phyloP scores from a whole-genome alignment of 2,888 invertebrate genomes.

The Zygaena filipendulae region DNA sequence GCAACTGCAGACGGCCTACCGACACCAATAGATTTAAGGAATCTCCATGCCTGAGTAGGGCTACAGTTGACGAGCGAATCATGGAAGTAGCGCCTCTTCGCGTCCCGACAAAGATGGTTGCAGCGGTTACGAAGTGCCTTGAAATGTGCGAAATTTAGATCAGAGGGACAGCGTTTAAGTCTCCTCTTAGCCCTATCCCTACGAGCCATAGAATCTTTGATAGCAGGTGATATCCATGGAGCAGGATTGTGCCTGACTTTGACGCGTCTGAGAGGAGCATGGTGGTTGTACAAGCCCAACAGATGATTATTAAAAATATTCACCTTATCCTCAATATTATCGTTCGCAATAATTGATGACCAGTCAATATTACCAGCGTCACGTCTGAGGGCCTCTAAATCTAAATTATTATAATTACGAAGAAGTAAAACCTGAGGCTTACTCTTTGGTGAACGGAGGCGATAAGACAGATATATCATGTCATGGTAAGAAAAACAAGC shows the following conservation, averaged over 20 bases:
- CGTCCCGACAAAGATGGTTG: constrained; percentile 2
- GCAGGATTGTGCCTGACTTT: no score
- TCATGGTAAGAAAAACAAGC: constrained; percentile 4
- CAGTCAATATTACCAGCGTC: constrained; percentile 2
- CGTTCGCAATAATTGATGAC: neutral
- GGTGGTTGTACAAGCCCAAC: neutral
- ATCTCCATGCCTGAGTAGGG: constrained; percentile 6
- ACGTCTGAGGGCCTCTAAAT: neutral
- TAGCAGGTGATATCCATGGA: no score
- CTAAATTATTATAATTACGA: constrained; percentile 1
- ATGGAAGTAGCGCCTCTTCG: constrained; percentile 1
- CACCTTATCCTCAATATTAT: constrained; percentile 2
- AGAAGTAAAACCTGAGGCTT: neutral
- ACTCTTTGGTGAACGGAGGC: neutral
- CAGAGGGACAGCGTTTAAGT: no score
- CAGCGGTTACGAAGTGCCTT: constrained; percentile 2
- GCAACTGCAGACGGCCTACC: neutral
- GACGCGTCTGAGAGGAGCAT: constrained; percentile 1
- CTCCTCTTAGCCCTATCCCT: no score
- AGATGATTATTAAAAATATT: neutral
- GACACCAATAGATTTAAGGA: constrained; percentile 6
- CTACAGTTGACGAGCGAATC: constrained; percentile 1
- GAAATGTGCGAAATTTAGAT: neutral
- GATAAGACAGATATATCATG: constrained; percentile 2
- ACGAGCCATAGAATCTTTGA: no score